Evolutionary conservation across 1,140 invertebrate genomes (phyloP).

Genomic region (Mya arenaria): DNA sequence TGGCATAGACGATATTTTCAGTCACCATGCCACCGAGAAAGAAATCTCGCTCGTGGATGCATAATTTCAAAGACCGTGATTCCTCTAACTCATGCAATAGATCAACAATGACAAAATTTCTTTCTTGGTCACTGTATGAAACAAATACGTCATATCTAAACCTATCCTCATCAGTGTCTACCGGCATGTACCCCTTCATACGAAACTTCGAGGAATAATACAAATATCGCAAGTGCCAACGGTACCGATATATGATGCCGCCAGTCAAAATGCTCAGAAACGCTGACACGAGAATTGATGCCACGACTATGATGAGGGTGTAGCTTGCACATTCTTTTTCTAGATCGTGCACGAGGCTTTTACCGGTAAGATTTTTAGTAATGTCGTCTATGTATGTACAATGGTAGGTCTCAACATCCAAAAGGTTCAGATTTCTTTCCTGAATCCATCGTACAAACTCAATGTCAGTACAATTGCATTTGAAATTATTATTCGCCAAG

Average conservation of each 20-base stretch:
- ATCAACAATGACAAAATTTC: conserved; percentile 35
- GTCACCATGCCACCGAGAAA: conserved; percentile 80
- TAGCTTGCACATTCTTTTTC: conserved; percentile 9
- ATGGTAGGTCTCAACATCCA: background rate
- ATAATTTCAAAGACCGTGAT: conserved; percentile 43
- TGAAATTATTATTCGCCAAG: background rate
- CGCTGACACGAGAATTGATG: background rate
- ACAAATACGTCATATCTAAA: conserved; percentile 66
- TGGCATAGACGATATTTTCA: conserved; percentile 84
- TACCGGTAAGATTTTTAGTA: background rate
- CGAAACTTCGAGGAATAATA: conserved; percentile 45
- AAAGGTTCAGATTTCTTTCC: background rate
- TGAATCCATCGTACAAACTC: conserved; percentile 9
- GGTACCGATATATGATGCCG: conserved; percentile 39
- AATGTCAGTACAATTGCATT: conserved; percentile 7
- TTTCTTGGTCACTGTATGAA: conserved; percentile 59
- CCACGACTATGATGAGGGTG: background rate
- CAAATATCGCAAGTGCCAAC: conserved; percentile 51
- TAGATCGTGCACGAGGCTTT: background rate
- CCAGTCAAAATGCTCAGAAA: background rate
- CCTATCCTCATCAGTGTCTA: conserved; percentile 19
- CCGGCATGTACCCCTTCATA: background rate
- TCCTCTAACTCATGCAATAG: conserved; percentile 37
- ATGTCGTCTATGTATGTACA: background rate
- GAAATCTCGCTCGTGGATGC: conserved; percentile 66